Evolutionary conservation across 2,888 invertebrate species (phyloP).

Genomic region (Diadegma fenestrale): DNA sequence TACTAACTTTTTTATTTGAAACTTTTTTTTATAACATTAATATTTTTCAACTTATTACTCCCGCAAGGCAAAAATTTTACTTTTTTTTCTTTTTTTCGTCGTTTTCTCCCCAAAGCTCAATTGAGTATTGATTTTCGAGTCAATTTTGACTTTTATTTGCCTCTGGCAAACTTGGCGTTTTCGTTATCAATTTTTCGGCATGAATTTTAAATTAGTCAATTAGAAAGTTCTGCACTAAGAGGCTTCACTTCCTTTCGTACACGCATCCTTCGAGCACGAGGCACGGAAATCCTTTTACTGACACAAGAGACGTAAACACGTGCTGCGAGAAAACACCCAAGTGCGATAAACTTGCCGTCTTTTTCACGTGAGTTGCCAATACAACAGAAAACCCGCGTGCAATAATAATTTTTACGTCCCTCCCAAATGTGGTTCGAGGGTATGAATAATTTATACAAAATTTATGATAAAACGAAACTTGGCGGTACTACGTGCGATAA

Average conservation of each 20-base stretch:
- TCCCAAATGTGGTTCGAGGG: background rate
- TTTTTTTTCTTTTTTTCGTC: too few species aligned
- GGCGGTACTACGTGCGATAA: background rate
- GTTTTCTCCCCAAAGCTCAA: too few species aligned
- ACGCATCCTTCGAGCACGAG: constrained; percentile 20
- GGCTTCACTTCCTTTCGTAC: constrained; percentile 27
- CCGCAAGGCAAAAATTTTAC: too few species aligned
- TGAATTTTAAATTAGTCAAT: constrained; percentile 17
- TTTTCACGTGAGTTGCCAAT: constrained; percentile 57
- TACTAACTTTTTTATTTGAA: too few species aligned
- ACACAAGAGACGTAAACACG: constrained; percentile 10
- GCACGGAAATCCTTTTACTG: constrained; percentile 52
- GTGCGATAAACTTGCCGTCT: constrained; percentile 52
- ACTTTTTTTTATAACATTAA: too few species aligned
- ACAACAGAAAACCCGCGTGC: background rate
- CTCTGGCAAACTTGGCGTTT: too few species aligned
- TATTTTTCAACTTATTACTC: too few species aligned
- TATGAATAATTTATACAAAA: background rate
- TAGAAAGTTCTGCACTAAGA: constrained; percentile 31
- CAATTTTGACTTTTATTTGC: too few species aligned
- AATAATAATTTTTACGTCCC: background rate
- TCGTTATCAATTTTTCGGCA: too few species aligned
- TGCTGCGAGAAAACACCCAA: constrained; percentile 16
- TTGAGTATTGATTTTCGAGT: too few species aligned
- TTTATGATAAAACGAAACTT: background rate